Percentiles rank a stretch among this genome's conserved stretches.
These are phyloP conservation scores for Daubentonia madagascariensis DNA, from an alignment of 2,113 vertebrate genomes.

Conservation along the genomic window DNA sequence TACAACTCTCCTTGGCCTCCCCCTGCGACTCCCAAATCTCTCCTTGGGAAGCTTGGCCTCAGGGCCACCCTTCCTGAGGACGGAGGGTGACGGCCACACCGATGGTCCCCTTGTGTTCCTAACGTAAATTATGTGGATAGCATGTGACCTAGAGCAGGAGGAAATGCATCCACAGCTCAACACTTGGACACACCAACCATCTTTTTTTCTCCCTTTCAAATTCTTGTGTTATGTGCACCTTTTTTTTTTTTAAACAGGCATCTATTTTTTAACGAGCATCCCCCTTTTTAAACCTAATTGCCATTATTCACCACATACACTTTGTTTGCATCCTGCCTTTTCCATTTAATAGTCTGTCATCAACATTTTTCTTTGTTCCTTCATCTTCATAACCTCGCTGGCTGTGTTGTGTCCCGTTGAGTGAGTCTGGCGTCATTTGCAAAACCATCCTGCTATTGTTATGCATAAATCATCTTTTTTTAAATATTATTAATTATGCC, in stretches of 20 bases:
- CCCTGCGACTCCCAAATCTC: not conserved
- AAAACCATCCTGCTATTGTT: not conserved
- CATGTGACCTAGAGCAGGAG: not conserved
- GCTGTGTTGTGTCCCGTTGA: not conserved
- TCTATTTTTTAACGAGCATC: not conserved
- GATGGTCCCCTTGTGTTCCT: not conserved
- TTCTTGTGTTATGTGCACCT: not conserved
- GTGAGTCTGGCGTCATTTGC: not conserved
- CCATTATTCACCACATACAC: not conserved
- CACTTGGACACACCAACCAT: too few species aligned
- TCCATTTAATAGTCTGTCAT: not conserved
- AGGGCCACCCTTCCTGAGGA: not conserved
- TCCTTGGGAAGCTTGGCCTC: not conserved
- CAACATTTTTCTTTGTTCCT: not conserved
- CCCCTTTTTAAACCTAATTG: not conserved
- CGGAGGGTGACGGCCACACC: not conserved
- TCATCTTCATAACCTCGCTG: not conserved
- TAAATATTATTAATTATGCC: not conserved
- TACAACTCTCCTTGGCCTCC: not conserved
- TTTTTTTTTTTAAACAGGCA: not conserved
- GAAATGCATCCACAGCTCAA: accelerated
- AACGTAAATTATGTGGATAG: not conserved
- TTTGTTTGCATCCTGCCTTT: not conserved
- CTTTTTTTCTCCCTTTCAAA: not conserved
- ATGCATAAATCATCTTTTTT: not conserved